Base-by-base conservation (phyloP, 2,888 invertebrate genomes). In the Exephanes ischioxanthus region DNA sequence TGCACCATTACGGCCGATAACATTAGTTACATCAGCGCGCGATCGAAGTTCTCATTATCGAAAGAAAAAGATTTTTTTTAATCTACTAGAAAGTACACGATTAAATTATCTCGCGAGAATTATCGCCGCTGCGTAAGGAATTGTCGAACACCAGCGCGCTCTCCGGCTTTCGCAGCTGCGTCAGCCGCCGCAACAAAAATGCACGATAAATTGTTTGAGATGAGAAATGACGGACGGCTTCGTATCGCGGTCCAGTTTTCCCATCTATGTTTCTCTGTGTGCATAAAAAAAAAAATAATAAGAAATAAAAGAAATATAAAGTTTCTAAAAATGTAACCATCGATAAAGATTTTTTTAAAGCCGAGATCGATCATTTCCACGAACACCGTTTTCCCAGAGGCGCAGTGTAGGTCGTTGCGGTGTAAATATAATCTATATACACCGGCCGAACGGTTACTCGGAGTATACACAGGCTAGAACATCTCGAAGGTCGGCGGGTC, bases 191-290 rank as follows among this genome's bases (percentile, higher is more conserved):
- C 80, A 1, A n/a, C 72, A 78, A 76, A 73, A 68, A 82, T 86
- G 73, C 83, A 78, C 87, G 86, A 87, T 85, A 86, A 87, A 88
- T 84, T 87, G 84, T 88, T 87, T 79, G 86, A 76, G 77, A 73
- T 76, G 88, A 85, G 82, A 53, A 87, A 83, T 86, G 85, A 83
- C 81, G 70, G 87, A 88, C 84, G 83, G 83, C 79, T 75, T 84
- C 81, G 70, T 85, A 87, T 88, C 88, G 83, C 73, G 87, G 80
- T 85, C 87, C 87, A 87, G 75, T 87, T 88, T 82, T 67, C 22
- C n/a, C 63, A 61, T 63, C 41, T 11, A 11, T 41, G 41, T 3
- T 41, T 11, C 41, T 11, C 41, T 41, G 41, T 41, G 6, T 41
- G 41, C 0, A 11, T 11, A 1, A 7, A 41, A 41, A 41, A 41